Base-by-base conservation (phyloP, 2,797 vertebrate species). In the Rhinoraja longicauda region DNA sequence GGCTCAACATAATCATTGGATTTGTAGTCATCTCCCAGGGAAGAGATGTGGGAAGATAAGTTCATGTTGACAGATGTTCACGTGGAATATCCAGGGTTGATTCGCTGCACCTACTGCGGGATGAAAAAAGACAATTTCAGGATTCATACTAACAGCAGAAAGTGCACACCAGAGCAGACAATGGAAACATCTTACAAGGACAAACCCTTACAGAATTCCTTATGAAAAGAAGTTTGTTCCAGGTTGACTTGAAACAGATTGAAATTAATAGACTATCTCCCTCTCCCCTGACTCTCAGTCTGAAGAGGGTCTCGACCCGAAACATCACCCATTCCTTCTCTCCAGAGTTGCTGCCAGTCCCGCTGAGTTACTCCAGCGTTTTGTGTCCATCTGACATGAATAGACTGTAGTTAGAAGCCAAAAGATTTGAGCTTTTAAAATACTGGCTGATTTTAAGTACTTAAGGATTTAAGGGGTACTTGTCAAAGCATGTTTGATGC, bases 1-100 rank as follows among this genome's bases (percentile, higher is more conserved):
- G 99, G 98, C 93, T 98, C 97, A 90, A 99, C 96, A 90, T 96
- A 98, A 93, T 97, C 97, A 81, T 99, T 98, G 26, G 96, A 94
- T 95, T 95, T 97, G 76, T 95, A 96, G 73, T 99, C 98, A 81
- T 97, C 97, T 59, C 97, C 98, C 93, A 98, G 93, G 2, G 98
- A 99, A 0, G 99, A 99, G 12, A 98, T 95, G 93, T 96, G 93
- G 84, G 98, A 99, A 12, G 98, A 96, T 21, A 97, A 96, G 92
- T 98, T 98, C 97, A 99, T 98, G 93, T 86, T 95, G 93, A 93
- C 81, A 24, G 78, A 78, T 86, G 70, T 62, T 53, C 73, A 53
- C 64, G 53, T 26, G 12, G 29, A 72, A 26, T n/a, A 75, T 53
- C 67, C 90, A 45, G 26, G 90, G 24, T 29, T 88, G 59, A 32